Evolutionary conservation across 2,797 vertebrate species (phyloP).

Genomic region (Enteromius afrohamiltoni): DNA sequence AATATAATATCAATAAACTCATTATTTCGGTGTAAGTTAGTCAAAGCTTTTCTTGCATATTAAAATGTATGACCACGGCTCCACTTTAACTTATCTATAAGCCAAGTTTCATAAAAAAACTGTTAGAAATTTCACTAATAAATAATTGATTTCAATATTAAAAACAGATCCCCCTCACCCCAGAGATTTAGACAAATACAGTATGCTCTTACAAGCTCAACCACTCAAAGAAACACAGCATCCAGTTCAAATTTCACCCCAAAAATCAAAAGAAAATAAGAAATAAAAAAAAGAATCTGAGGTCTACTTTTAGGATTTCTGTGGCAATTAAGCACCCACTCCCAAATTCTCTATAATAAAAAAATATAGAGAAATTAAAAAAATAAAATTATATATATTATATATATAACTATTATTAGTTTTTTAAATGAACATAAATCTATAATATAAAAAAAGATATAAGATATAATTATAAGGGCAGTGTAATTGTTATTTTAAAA

Average conservation of each 20-base stretch:
- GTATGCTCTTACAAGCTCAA: conserved; percentile 59
- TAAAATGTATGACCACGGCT: conserved; percentile 54
- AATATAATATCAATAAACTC: conserved; percentile 18
- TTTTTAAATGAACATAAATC: not conserved
- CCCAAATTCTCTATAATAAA: not conserved
- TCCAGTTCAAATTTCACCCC: conserved; percentile 49
- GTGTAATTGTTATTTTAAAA: not conserved
- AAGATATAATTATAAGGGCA: not conserved
- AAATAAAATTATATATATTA: too few species aligned
- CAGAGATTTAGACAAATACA: conserved; percentile 69
- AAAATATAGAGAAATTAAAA: not conserved
- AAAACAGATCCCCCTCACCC: conserved; percentile 64
- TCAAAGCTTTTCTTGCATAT: conserved; percentile 45
- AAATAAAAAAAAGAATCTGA: not conserved
- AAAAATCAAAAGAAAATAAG: not conserved
- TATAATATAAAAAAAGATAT: too few species aligned
- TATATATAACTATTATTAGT: not conserved
- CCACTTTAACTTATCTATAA: conserved; percentile 55
- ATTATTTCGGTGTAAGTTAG: conserved; percentile 44
- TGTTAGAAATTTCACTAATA: conserved; percentile 77
- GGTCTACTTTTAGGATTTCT: not conserved
- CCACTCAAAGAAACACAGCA: conserved; percentile 25
- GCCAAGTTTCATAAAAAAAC: conserved; percentile 68
- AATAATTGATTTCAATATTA: conserved; percentile 79
- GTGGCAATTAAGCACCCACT: not conserved